A percentile compares a stretch with the other conserved stretches of the same genome.
phyloP scores from a whole-genome alignment of 1,140 invertebrate genomes.

The Aphis gossypii region DNA sequence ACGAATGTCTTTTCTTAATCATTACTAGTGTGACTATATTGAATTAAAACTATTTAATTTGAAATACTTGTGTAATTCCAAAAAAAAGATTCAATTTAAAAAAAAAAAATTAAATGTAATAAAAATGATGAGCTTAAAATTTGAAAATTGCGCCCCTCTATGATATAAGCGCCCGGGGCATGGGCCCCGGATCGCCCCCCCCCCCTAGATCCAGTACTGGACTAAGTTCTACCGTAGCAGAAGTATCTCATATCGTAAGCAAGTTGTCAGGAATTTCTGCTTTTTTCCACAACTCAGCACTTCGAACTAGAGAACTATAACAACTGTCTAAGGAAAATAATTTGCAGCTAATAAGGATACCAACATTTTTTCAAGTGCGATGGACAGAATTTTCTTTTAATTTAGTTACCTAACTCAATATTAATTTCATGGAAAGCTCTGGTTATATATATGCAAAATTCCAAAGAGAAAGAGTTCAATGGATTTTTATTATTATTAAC shows the following conservation, averaged over 20 bases:
- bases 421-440: conserved; percentile 4
- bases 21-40: too few species aligned
- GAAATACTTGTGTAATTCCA: too few species aligned
- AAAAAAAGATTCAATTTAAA: too few species aligned
- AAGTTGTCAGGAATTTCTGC: conserved; percentile 15
- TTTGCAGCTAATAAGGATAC: neutral
- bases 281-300: conserved; percentile 20
- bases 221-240: neutral
- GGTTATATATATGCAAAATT: neutral
- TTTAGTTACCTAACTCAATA: neutral
- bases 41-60: too few species aligned
- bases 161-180: too few species aligned
- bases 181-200: too few species aligned
- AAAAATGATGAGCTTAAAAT: too few species aligned
- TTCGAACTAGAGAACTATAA: conserved; percentile 16
- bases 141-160: too few species aligned
- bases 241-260: neutral
- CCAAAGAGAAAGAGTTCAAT: neutral
- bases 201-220: too few species aligned
- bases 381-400: neutral
- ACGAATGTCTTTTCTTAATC: too few species aligned
- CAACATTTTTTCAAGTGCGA: neutral
- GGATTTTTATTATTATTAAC: neutral
- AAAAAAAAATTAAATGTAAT: too few species aligned
- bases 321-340: conserved; percentile 13